A percentile compares a stretch with the other conserved stretches of the same genome.
Evolutionary conservation across 2,797 vertebrate species (phyloP).

Genomic region (Hyperoplus lanceolatus): DNA sequence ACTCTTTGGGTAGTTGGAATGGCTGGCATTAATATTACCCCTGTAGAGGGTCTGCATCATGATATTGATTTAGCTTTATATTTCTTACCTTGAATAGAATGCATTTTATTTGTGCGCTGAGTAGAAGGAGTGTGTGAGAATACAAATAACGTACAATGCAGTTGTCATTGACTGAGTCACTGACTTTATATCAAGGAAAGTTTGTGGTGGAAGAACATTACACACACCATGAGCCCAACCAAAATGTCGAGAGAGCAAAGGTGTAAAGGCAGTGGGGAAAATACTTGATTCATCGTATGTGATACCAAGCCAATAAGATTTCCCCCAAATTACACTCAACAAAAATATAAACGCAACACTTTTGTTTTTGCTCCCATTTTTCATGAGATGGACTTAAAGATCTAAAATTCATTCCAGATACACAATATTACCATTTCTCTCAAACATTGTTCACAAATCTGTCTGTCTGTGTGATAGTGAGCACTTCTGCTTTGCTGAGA

Average conservation of each 20-base stretch:
- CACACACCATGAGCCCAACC: conserved; percentile 30
- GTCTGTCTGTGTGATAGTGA: no score
- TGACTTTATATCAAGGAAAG: conserved; percentile 6
- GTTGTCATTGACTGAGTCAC: conserved; percentile 4
- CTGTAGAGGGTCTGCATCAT: not conserved
- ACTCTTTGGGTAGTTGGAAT: not conserved
- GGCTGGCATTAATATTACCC: not conserved
- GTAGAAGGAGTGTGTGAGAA: not conserved
- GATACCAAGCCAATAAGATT: conserved; percentile 53
- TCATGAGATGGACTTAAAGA: no score
- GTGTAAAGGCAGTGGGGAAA: conserved; percentile 43
- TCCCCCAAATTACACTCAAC: conserved; percentile 21
- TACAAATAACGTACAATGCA: not conserved
- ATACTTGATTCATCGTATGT: conserved; percentile 54
- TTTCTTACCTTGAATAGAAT: not conserved
- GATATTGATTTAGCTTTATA: not conserved
- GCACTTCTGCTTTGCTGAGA: no score
- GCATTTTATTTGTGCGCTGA: not conserved
- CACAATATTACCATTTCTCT: no score
- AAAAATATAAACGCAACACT: no score
- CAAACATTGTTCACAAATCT: no score
- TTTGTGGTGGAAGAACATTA: conserved; percentile 29
- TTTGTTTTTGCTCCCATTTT: no score
- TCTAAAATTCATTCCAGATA: no score
- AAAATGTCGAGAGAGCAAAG: conserved; percentile 18